Percentiles rank a stretch among this genome's conserved stretches.
These are phyloP conservation scores for Chelon labrosus DNA, from an alignment of 2,797 vertebrate genomes.

Conservation along the genomic window DNA sequence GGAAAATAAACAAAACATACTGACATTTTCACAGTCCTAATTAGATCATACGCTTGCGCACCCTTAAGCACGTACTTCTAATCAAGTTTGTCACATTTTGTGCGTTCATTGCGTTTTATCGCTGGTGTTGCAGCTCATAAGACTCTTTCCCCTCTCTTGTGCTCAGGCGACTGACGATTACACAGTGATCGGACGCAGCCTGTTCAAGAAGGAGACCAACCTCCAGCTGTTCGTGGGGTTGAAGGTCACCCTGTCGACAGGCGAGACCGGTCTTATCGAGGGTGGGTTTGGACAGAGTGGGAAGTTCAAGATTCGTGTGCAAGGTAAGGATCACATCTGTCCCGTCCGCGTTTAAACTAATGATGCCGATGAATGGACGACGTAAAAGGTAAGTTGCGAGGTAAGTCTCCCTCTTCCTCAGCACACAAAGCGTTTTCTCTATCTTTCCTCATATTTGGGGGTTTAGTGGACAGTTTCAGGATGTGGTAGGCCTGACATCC, in stretches of 20 bases:
- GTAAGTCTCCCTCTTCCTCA: constrained; percentile 15
- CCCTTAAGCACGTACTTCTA: constrained; percentile 1
- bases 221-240: constrained; percentile 96
- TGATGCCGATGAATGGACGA: background rate
- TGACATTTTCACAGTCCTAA: constrained; percentile 13
- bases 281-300: constrained; percentile 98
- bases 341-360: background rate
- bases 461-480: constrained; percentile 68
- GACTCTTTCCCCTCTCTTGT: constrained; percentile 15
- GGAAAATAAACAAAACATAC: constrained; percentile 24
- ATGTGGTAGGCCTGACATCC: constrained; percentile 78
- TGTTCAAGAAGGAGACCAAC: constrained; percentile 99
- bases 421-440: constrained; percentile 4
- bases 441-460: constrained; percentile 27
- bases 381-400: too few relatives aligned
- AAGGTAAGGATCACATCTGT: constrained; percentile 83
- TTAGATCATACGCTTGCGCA: constrained; percentile 9
- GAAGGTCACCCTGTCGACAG: constrained; percentile 92
- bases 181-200: constrained; percentile 93
- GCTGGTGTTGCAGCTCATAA: constrained; percentile 14
- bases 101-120: background rate
- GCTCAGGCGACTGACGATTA: constrained; percentile 93
- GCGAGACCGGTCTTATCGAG: constrained; percentile 93
- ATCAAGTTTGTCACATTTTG: background rate
- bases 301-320: constrained; percentile 95